Conservation (phyloP, 2,113 vertebrate genomes). For the Tursiops truncatus region DNA sequence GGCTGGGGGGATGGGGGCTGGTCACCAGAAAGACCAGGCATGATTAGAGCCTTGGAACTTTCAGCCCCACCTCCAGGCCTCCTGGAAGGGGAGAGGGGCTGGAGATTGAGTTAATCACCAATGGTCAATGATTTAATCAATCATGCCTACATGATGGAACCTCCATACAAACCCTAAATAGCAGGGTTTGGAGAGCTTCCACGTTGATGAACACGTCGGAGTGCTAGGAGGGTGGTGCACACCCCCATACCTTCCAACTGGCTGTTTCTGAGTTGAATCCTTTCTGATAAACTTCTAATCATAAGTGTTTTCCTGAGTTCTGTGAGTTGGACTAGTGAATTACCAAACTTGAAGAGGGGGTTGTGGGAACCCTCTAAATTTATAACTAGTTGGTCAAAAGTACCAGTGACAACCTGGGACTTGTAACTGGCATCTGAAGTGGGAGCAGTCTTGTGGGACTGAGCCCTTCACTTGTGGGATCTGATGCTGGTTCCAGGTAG, state of each 20-base stretch:
- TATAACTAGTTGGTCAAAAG: background rate
- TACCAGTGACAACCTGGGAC: background rate
- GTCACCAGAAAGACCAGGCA: background rate
- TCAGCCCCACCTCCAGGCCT: background rate
- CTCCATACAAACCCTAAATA: background rate
- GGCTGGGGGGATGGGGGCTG: background rate
- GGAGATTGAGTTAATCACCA: background rate
- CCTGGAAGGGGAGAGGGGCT: background rate
- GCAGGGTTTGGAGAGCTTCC: background rate
- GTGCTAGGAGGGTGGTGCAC: background rate
- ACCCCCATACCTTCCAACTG: background rate
- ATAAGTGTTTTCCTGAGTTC: background rate
- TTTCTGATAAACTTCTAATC: background rate
- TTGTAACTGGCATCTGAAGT: background rate
- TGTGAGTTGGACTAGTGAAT: background rate
- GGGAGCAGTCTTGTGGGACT: background rate
- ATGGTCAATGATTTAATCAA: background rate
- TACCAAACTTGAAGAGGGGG: background rate
- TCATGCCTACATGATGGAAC: no score
- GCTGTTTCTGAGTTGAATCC: background rate
- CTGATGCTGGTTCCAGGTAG: background rate
- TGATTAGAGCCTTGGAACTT: background rate
- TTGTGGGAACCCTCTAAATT: background rate
- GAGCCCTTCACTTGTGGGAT: background rate
- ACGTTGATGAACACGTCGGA: background rate